These are phyloP conservation scores for Heliothis subflexa DNA, from an alignment of 1,140 invertebrate species.

Conservation along the genomic window DNA sequence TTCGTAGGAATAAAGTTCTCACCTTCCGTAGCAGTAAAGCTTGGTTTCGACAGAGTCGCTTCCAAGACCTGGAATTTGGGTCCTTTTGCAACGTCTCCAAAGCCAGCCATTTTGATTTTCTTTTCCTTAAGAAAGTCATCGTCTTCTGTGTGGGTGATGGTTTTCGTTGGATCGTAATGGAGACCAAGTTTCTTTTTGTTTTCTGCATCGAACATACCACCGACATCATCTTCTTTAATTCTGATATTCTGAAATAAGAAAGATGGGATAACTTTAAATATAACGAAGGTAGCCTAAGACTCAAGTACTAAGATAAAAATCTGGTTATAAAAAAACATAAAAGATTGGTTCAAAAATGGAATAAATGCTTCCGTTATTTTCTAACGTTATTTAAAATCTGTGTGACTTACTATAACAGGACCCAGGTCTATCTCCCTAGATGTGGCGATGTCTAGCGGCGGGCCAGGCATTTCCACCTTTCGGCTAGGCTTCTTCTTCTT, in stretches of 20 bases:
- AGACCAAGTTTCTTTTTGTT: slow-evolving; percentile 59
- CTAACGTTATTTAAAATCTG: too few relatives aligned
- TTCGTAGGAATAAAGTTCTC: too few relatives aligned
- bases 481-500: slow-evolving; percentile 59
- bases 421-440: slow-evolving; percentile 75
- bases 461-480: slow-evolving; percentile 64
- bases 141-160: slow-evolving; percentile 64
- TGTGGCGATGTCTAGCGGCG: slow-evolving; percentile 66
- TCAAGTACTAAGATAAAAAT: too few relatives aligned
- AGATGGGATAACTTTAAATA: neutral
- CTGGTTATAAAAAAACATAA: too few relatives aligned
- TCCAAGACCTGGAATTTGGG: neutral
- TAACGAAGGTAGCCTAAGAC: neutral
- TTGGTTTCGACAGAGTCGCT: neutral
- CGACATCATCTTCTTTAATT: slow-evolving; percentile 68
- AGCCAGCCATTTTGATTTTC: too few relatives aligned
- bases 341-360: too few relatives aligned
- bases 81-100: neutral
- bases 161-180: slow-evolving; percentile 65
- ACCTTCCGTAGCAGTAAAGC: neutral
- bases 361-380: too few relatives aligned
- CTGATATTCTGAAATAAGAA: slow-evolving; percentile 59
- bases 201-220: slow-evolving; percentile 63
- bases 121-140: slow-evolving; percentile 43
- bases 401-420: slow-evolving; percentile 69